A percentile compares a stretch with the other conserved stretches of the same genome.
phyloP scores from a whole-genome alignment of 2,888 invertebrate genomes.

The Dicycla oo region DNA sequence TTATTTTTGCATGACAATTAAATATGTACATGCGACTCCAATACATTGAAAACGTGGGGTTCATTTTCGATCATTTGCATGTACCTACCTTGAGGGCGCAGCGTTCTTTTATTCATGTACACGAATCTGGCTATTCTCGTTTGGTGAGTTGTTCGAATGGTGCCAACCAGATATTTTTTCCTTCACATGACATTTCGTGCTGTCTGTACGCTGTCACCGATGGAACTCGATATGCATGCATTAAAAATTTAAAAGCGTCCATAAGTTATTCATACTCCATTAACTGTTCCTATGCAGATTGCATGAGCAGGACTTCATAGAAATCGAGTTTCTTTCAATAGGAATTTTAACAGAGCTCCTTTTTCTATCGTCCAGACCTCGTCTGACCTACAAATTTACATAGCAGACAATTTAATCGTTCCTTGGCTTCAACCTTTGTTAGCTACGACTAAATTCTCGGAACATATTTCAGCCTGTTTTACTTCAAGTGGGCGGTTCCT shows the following conservation, averaged over 20 bases:
- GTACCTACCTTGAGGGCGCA: slow-evolving; percentile 79
- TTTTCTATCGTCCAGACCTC: slow-evolving; percentile 68
- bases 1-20: slow-evolving; percentile 87
- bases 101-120: slow-evolving; percentile 84
- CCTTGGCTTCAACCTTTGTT: slow-evolving; percentile 69
- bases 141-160: slow-evolving; percentile 81
- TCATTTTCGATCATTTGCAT: slow-evolving; percentile 78
- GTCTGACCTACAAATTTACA: slow-evolving; percentile 74
- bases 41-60: slow-evolving; percentile 75
- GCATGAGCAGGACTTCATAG: slow-evolving; percentile 53
- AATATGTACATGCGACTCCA: slow-evolving; percentile 75
- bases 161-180: slow-evolving; percentile 80
- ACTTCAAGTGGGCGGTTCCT: slow-evolving; percentile 83
- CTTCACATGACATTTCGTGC: slow-evolving; percentile 74
- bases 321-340: slow-evolving; percentile 66
- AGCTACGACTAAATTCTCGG: slow-evolving; percentile 73
- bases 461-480: slow-evolving; percentile 80
- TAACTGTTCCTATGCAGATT: slow-evolving; percentile 59
- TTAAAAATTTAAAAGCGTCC: slow-evolving; percentile 67
- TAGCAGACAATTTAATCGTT: slow-evolving; percentile 76
- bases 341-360: slow-evolving; percentile 62
- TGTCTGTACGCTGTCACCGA: slow-evolving; percentile 65
- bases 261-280: slow-evolving; percentile 63
- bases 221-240: slow-evolving; percentile 69
- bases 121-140: slow-evolving; percentile 85